Percentiles rank a stretch among this genome's conserved stretches.
Conservation (phyloP, 2,888 invertebrate species). For the Pseudeuparius sepicola region DNA sequence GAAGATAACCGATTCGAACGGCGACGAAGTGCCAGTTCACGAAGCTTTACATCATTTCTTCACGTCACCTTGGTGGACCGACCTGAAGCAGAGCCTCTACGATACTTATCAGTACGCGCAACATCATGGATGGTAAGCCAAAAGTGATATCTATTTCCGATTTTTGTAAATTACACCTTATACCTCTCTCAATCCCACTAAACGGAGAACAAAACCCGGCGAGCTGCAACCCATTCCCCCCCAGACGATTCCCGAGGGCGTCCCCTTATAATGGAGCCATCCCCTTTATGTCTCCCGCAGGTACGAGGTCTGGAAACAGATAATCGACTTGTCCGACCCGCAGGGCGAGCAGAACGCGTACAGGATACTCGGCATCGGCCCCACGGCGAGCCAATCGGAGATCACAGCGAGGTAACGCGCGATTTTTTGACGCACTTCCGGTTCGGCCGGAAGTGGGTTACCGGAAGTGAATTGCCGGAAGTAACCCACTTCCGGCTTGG, state of each 20-base stretch:
- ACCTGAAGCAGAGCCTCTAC: constrained; percentile 60
- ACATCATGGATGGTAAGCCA: constrained; percentile 73
- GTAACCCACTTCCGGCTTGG: no score
- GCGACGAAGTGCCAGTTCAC: constrained; percentile 77
- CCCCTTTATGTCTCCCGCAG: no score
- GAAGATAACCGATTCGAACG: constrained; percentile 62
- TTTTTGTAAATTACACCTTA: no score
- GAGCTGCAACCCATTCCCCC: no score
- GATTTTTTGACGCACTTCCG: no score
- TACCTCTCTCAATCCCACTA: no score
- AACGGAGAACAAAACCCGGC: no score
- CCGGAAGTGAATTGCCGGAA: no score
- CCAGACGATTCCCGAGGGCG: no score
- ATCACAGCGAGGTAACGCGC: constrained; percentile 62
- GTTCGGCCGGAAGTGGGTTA: no score
- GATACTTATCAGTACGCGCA: constrained; percentile 71
- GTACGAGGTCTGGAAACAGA: constrained; percentile 73
- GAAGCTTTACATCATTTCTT: constrained; percentile 85
- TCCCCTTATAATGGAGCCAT: no score
- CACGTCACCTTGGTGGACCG: constrained; percentile 82
- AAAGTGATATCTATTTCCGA: no score
- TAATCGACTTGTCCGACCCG: constrained; percentile 79
- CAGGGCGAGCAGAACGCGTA: constrained; percentile 85
- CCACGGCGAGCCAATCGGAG: constrained; percentile 75
- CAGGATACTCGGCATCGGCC: constrained; percentile 67